Conservation (phyloP, 92 coral and sea anemone species). For the Paramuricea clavata region DNA sequence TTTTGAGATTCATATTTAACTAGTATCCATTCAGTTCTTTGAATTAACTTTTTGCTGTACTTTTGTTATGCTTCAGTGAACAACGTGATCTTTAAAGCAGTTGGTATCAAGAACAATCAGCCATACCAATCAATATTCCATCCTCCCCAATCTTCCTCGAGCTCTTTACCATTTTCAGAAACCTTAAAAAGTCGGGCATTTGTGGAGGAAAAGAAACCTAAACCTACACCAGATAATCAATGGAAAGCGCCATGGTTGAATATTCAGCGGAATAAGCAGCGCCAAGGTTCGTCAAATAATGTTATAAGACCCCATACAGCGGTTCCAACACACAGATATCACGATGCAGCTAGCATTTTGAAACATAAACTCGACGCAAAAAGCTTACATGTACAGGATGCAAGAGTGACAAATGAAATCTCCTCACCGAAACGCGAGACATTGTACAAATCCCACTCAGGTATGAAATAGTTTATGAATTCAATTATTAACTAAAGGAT, state of each 20-base stretch:
- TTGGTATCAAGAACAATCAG: background rate
- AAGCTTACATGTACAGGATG: background rate
- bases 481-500: no score
- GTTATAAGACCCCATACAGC: background rate
- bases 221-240: background rate
- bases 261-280: constrained; percentile 31
- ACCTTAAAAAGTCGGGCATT: background rate
- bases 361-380: constrained; percentile 6
- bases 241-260: constrained; percentile 47
- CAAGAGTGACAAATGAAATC: background rate
- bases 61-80: constrained; percentile 7
- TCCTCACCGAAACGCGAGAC: background rate
- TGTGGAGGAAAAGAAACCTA: background rate
- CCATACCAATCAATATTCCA: background rate
- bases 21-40: no score
- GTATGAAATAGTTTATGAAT: no score
- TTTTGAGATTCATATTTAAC: no score
- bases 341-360: constrained; percentile 32
- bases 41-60: background rate
- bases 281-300: background rate
- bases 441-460: background rate
- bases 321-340: background rate
- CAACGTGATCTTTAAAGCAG: constrained; percentile 25
- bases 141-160: constrained; percentile 1
- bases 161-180: background rate